phyloP scores from a whole-genome alignment of 2,888 invertebrate species.

The Chymomyza amoena region DNA sequence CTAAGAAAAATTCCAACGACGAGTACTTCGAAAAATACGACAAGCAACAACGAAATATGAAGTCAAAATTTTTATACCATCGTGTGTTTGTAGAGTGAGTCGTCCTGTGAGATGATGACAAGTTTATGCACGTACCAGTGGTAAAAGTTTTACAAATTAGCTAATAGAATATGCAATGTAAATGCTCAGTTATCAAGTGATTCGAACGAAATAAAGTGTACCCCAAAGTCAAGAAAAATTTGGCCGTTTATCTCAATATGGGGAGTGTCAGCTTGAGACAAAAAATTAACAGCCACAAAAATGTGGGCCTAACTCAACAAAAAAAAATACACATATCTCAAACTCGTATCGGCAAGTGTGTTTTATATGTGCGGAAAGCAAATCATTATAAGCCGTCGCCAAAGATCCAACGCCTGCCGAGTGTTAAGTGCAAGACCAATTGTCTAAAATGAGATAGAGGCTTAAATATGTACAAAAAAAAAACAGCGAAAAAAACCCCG shows the following conservation, averaged over 20 bases:
- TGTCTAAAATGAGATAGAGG: background rate
- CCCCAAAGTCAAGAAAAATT: background rate
- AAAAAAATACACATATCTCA: background rate
- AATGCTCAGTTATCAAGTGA: background rate
- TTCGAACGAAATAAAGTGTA: background rate
- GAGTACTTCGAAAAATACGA: conserved; percentile 11
- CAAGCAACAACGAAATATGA: conserved; percentile 14
- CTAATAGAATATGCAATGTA: background rate
- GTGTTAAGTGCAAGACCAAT: conserved; percentile 2
- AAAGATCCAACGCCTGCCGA: background rate
- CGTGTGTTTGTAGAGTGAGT: conserved; percentile 18
- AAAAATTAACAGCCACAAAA: background rate
- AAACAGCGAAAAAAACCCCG: background rate
- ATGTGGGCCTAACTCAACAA: background rate
- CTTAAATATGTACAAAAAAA: background rate
- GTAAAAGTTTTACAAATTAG: background rate
- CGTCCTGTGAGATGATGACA: background rate
- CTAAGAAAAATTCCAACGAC: conserved; percentile 9
- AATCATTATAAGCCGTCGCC: background rate
- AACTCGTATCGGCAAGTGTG: background rate
- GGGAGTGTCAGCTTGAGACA: background rate
- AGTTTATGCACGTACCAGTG: background rate
- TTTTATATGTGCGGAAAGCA: background rate
- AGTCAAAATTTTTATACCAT: conserved; percentile 16
- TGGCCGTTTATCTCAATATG: background rate